Evolutionary conservation across 2,888 invertebrate species (phyloP), one percentile per base, ranked within the genome.

Genomic region (Ophion ellenae): DNA sequence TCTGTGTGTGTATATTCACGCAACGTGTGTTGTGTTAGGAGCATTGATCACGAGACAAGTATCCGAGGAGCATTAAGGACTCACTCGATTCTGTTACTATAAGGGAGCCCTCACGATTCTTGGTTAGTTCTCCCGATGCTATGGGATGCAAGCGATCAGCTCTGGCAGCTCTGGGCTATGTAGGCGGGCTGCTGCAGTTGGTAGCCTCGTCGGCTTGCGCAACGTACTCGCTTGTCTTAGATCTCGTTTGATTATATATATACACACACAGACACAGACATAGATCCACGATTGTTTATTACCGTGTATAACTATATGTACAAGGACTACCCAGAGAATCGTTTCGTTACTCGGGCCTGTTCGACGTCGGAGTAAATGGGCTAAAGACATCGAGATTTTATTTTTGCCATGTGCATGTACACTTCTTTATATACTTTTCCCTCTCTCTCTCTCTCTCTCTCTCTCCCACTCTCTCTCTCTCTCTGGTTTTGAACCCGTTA

Each of bases 91-190:
- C 59, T 78, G 32, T 61, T 88, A 63, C 77, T 73, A 40, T 74
- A 64, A 83, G 86, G 83, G 83, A 83, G 81, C 83, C 10, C 47
- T 85, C 85, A 86, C 86, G 86, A 86, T 57, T 79, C 80, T 59
- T 66, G 67, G 73, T 47, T 73, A 24, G 69, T 53, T 14, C 53
- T 69, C 63, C 36, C 57, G 77, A 76, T 85, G 80, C 64, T 28
- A 78, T 36, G 81, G 70, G 70, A 83, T 81, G 81, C 69, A 88
- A 87, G 86, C 86, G 89, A 90, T 90, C 89, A 90, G 90, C 90
- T 45, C 20, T n/a, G 2, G 89, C 20, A 61, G 91, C 92, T 91
- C 86, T 89, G 84, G 91, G 92, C 92, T 90, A 92, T 91, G 92
- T 92, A 92, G 92, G 92, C 92, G 92, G 92, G 90, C 66, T 67